Percentiles rank a stretch among this genome's conserved stretches.
phyloP scores from a whole-genome alignment of 2,888 invertebrate species.

The Fragum fragum region DNA sequence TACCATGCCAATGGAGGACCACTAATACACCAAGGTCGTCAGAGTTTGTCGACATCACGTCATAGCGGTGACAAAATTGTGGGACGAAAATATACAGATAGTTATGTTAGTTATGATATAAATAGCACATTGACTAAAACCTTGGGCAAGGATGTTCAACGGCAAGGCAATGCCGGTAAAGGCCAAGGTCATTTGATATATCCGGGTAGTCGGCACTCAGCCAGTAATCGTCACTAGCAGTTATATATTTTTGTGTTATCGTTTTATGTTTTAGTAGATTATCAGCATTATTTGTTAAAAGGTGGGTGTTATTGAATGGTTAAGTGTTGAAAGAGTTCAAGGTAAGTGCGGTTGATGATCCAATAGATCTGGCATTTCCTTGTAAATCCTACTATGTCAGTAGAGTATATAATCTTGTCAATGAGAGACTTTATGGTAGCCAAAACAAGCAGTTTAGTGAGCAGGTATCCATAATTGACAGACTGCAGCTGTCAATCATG shows the following conservation, averaged over 20 bases:
- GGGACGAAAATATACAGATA: slow-evolving; percentile 58
- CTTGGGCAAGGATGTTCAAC: slow-evolving; percentile 46
- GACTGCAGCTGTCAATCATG: no score
- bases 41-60: background rate
- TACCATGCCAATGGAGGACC: slow-evolving; percentile 24
- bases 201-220: slow-evolving; percentile 44
- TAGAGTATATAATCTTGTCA: no score
- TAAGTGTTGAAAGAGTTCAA: background rate
- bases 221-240: slow-evolving; percentile 45
- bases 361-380: no score
- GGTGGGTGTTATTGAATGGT: background rate
- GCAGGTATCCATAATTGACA: no score
- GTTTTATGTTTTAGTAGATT: background rate
- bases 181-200: slow-evolving; percentile 41
- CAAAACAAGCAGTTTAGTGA: no score
- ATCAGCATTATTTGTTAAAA: slow-evolving; percentile 28
- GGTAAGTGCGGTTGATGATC: no score
- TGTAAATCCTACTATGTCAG: no score
- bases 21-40: background rate
- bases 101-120: slow-evolving; percentile 64
- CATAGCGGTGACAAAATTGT: slow-evolving; percentile 39
- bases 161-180: background rate
- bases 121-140: slow-evolving; percentile 58
- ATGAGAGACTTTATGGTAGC: no score
- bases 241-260: slow-evolving; percentile 15